phyloP scores from a whole-genome alignment of 2,113 vertebrate species.

The Tamias sibiricus region DNA sequence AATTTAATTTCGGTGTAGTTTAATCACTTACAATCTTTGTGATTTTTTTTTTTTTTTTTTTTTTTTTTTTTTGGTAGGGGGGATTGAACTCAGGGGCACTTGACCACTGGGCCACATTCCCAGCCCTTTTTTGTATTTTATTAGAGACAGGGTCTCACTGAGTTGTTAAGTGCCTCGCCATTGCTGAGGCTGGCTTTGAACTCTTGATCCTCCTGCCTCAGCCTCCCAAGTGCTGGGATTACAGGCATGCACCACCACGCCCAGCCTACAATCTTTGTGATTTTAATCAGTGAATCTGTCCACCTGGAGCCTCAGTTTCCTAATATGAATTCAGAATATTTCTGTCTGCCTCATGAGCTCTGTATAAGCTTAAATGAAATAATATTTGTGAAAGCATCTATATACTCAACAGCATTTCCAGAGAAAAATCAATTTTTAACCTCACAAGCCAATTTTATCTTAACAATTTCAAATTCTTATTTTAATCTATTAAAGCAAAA shows the following conservation, averaged over 20 bases:
- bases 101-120: no score
- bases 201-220: no score
- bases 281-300: not conserved
- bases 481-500: not conserved
- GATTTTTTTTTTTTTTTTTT: no score
- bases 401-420: not conserved
- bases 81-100: no score
- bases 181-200: no score
- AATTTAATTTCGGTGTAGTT: not conserved
- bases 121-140: no score
- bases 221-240: no score
- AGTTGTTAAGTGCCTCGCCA: no score
- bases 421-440: not conserved
- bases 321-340: not conserved
- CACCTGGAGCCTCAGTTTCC: constrained; percentile 22
- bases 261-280: not conserved
- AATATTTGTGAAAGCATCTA: not conserved
- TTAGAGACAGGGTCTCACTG: no score
- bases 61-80: no score
- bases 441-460: constrained; percentile 14
- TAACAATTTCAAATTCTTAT: constrained; percentile 32
- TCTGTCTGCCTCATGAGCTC: not conserved
- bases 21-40: not conserved
- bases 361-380: not conserved
- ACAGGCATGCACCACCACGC: no score